Base-by-base conservation (phyloP, 2,113 vertebrate genomes). In the Carassius auratus region DNA sequence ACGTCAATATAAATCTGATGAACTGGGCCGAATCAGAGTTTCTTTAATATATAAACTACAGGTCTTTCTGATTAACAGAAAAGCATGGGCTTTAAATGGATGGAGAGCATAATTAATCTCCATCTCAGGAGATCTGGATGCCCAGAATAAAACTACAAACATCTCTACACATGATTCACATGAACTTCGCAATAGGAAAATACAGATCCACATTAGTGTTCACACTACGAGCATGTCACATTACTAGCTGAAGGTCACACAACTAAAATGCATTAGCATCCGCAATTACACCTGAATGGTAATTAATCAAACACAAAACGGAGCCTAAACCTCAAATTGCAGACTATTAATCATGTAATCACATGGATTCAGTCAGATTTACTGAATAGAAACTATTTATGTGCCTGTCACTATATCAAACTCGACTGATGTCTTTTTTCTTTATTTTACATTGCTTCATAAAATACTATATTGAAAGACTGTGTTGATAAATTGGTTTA, bases 1-100 rank as follows among this genome's bases (percentile, higher is more conserved):
- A 64, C 48, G 78, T 30, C 38, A 81, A 48, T 81, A 81, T 19
- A 81, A 81, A 81, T 81, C 38, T 81, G 78, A 81, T 66, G 78
- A 66, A 64, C 77, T 26, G 15, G 59, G 2, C 36, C 13, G 1
- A 23, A 30, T 80, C 13, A 1, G 21, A 48, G 33, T 19, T 3
- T 15, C 15, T 8, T 66, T 50, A 50, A 5, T 55, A 55, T 62
- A 62, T 62, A 23, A 78, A 62, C 55, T 45, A 14, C 21, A 42
- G 55, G 33, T 61, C 55, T 12, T 12, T 80, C 21, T 15, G n/a
- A 80, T 48, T 30, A 64, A 64, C 48, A 48, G 6, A 42, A 79
- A 79, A 77, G 74, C 10, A 52, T 4, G 14, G 23, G 48, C 17
- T 77, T 33, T 77, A 21, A 62, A 79, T 61, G 21, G 23, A 76